These are phyloP conservation scores for Orthonyx spaldingii DNA, from an alignment of 2,113 vertebrate genomes.

Conservation along the genomic window DNA sequence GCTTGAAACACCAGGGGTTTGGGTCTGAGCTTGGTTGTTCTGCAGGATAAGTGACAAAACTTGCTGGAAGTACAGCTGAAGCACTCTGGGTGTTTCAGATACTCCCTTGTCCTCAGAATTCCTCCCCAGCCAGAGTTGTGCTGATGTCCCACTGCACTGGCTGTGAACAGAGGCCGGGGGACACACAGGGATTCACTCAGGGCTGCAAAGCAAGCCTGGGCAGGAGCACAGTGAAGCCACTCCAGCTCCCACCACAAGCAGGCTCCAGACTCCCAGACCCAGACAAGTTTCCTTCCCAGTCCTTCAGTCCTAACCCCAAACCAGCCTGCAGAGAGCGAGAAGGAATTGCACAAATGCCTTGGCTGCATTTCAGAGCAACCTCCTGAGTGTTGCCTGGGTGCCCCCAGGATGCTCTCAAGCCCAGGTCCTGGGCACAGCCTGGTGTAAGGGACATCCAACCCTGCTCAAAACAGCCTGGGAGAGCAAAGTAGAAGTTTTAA, in stretches of 20 bases:
- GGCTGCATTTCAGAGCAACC: not conserved
- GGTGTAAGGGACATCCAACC: not conserved
- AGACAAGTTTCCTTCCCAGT: not conserved
- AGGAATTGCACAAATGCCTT: not conserved
- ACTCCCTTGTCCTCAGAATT: not conserved
- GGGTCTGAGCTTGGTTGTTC: not conserved
- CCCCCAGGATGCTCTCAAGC: accelerated
- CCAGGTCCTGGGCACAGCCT: not conserved
- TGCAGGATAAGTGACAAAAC: not conserved
- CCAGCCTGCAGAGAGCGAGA: not conserved
- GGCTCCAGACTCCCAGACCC: not conserved
- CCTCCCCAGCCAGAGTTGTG: accelerated
- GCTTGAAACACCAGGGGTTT: not conserved
- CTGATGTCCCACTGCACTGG: accelerated
- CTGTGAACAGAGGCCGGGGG: accelerated
- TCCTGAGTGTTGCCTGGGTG: accelerated
- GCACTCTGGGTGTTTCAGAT: not conserved
- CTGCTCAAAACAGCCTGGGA: not conserved
- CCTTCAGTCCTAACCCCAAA: not conserved
- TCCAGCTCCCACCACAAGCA: not conserved
- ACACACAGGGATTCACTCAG: not conserved
- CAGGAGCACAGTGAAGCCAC: not conserved
- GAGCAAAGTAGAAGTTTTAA: not conserved
- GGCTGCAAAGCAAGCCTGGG: not conserved
- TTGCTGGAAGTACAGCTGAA: not conserved